These are phyloP conservation scores for Orussus abietinus DNA, from an alignment of 1,140 invertebrate genomes.

Conservation along the genomic window DNA sequence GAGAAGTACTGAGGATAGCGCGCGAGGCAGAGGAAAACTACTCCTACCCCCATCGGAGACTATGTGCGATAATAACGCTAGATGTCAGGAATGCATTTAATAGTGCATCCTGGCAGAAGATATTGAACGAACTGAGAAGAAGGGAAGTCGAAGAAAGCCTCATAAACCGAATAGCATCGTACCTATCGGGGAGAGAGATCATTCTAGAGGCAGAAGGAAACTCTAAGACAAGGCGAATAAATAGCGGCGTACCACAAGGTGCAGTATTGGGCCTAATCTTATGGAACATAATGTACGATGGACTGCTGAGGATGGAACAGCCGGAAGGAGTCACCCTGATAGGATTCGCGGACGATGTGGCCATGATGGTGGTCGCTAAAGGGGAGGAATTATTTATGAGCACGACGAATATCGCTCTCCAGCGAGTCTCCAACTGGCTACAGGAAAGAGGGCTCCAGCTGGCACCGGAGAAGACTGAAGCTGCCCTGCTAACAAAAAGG, in stretches of 20 bases:
- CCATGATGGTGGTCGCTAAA: neutral
- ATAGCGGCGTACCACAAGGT: conserved; percentile 43
- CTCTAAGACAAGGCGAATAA: conserved; percentile 17
- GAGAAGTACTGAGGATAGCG: conserved; percentile 24
- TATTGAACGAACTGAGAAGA: conserved; percentile 20
- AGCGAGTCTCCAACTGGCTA: neutral
- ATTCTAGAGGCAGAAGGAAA: conserved; percentile 12
- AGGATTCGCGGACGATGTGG: conserved; percentile 8
- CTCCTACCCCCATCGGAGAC: conserved; percentile 19
- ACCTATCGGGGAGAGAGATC: conserved; percentile 24
- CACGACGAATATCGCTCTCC: neutral
- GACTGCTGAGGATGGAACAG: conserved; percentile 25
- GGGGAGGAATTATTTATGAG: conserved; percentile 1
- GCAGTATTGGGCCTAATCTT: conserved; percentile 39
- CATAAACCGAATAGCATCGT: conserved; percentile 23
- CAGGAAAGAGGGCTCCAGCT: neutral
- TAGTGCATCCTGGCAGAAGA: conserved; percentile 32
- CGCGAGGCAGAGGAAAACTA: conserved; percentile 27
- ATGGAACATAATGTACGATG: conserved; percentile 44
- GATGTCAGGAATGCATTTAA: conserved; percentile 46
- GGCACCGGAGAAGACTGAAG: conserved; percentile 16
- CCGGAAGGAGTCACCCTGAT: conserved; percentile 2
- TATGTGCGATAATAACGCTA: conserved; percentile 25
- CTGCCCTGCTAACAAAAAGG: conserved; percentile 4
- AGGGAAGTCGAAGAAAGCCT: conserved; percentile 14